Evolutionary conservation across 1,140 invertebrate genomes (phyloP).

Genomic region (Medauroidea extradentata): DNA sequence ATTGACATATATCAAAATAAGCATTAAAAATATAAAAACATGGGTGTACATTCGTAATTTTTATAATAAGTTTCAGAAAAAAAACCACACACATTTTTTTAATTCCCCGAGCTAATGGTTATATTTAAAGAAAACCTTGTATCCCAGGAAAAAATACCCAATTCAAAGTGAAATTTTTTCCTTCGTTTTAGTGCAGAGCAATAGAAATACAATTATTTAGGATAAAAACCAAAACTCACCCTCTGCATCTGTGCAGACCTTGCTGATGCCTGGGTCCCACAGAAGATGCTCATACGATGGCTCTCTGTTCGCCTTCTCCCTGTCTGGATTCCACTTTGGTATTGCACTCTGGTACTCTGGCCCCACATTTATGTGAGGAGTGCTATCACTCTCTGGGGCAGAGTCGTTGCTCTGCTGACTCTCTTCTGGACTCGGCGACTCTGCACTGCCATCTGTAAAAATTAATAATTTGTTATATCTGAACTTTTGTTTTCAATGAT

Average conservation of each 20-base stretch:
- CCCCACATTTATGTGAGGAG: slow-evolving; percentile 84
- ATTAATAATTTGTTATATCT: neutral
- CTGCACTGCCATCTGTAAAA: neutral
- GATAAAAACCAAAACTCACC: slow-evolving; percentile 51
- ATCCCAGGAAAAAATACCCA: no score
- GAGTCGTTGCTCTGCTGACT: slow-evolving; percentile 1
- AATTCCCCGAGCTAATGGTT: no score
- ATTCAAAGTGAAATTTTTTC: no score
- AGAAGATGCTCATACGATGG: slow-evolving; percentile 65
- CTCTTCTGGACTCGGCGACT: slow-evolving; percentile 4
- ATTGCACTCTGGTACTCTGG: slow-evolving; percentile 82
- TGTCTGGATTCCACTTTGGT: slow-evolving; percentile 46
- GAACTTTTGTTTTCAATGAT: neutral
- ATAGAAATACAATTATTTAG: no score
- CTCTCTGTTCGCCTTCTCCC: slow-evolving; percentile 44
- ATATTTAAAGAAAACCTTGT: no score
- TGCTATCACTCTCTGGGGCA: slow-evolving; percentile 48
- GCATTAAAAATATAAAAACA: no score
- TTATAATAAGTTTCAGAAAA: no score
- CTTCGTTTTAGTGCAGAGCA: no score
- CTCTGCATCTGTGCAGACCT: slow-evolving; percentile 66
- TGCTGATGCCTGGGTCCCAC: slow-evolving; percentile 79
- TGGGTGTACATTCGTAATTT: no score
- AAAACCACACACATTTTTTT: no score
- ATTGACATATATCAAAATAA: no score